Evolutionary conservation across 1,140 invertebrate genomes (phyloP).

Genomic region (Grapholita molesta): DNA sequence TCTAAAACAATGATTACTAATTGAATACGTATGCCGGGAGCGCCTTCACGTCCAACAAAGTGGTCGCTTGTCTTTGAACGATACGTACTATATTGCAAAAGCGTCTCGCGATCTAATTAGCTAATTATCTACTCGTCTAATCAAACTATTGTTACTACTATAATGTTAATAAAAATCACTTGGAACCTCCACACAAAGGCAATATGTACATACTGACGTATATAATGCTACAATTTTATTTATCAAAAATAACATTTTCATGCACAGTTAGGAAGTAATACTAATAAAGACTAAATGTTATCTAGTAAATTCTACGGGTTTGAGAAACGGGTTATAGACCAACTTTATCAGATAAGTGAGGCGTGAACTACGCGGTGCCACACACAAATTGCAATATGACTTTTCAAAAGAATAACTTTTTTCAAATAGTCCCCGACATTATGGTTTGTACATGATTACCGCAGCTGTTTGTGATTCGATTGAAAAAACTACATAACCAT

Average conservation of each 20-base stretch:
- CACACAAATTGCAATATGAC: background rate
- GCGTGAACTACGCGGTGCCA: background rate
- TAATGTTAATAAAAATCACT: background rate
- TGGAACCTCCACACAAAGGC: background rate
- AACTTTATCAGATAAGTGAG: background rate
- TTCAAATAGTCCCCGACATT: too few relatives aligned
- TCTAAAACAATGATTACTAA: background rate
- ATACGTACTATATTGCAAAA: background rate
- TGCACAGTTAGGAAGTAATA: background rate
- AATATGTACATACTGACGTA: background rate
- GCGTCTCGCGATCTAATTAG: background rate
- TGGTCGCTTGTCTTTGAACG: background rate
- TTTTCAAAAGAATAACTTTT: too few relatives aligned
- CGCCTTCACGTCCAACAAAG: background rate
- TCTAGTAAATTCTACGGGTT: background rate
- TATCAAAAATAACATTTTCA: background rate
- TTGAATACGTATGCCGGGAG: too few relatives aligned
- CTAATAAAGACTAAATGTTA: background rate
- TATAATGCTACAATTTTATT: background rate
- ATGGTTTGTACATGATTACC: too few relatives aligned
- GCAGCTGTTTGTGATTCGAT: too few relatives aligned
- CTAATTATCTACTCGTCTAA: background rate
- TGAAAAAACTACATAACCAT: too few relatives aligned
- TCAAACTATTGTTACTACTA: background rate
- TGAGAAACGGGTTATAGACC: background rate